Conservation (phyloP, 2,797 vertebrate species). For the Lutjanus argentimaculatus region DNA sequence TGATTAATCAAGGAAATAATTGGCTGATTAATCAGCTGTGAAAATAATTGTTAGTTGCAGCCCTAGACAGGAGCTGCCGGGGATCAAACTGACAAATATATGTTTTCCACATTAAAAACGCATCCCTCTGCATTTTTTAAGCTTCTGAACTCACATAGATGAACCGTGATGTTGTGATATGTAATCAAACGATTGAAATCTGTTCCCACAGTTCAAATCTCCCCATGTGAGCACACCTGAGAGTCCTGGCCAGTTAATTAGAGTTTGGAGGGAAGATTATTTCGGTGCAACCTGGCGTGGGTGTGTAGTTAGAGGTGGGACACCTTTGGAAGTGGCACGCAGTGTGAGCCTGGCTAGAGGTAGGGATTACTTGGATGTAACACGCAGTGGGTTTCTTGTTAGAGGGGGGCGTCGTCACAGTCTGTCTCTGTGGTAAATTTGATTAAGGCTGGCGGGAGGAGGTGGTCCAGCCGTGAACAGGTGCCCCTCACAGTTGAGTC, state of each 20-base stretch:
- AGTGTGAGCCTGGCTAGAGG: conserved; percentile 70
- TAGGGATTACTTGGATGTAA: conserved; percentile 81
- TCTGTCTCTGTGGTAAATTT: conserved; percentile 85
- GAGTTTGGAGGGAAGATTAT: conserved; percentile 61
- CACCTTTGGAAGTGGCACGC: conserved; percentile 69
- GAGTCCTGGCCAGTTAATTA: conserved; percentile 56
- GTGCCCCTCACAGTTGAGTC: conserved; percentile 86
- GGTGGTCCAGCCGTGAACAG: conserved; percentile 84
- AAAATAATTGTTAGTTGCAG: too few species aligned
- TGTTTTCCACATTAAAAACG: too few species aligned
- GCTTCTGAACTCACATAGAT: too few species aligned
- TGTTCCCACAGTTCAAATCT: conserved; percentile 21
- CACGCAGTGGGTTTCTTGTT: conserved; percentile 81
- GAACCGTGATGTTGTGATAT: too few species aligned
- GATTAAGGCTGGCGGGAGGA: conserved; percentile 85
- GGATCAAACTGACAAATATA: too few species aligned
- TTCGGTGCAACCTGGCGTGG: conserved; percentile 49
- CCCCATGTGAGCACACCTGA: conserved; percentile 14
- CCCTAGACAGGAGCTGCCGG: too few species aligned
- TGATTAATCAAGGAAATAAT: too few species aligned
- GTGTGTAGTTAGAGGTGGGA: conserved; percentile 65
- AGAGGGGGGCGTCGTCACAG: conserved; percentile 78
- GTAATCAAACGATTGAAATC: too few species aligned
- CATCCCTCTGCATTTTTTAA: too few species aligned
- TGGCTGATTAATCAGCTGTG: too few species aligned